Evolutionary conservation across 2,797 vertebrate genomes (phyloP).

Genomic region (Ptychobarbus kaznakovi): DNA sequence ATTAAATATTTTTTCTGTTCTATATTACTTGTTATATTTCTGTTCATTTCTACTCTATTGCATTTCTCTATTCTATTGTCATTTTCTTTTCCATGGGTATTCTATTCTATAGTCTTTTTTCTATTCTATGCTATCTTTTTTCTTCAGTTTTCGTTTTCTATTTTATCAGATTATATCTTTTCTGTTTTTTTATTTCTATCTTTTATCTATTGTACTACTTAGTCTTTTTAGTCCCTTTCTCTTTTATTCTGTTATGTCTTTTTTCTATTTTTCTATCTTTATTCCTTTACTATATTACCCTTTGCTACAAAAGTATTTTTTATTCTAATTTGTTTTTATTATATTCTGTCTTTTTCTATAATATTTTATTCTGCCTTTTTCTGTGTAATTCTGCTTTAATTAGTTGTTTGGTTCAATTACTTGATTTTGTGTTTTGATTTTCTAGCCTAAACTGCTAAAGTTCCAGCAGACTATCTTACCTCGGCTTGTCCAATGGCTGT

Average conservation of each 20-base stretch:
- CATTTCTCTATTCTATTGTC: background rate
- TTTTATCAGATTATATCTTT: background rate
- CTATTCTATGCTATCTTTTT: background rate
- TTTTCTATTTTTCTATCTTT: background rate
- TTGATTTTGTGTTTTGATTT: background rate
- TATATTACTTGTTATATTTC: background rate
- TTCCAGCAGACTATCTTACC: constrained; percentile 73
- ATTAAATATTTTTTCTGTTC: background rate
- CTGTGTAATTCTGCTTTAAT: background rate
- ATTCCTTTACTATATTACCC: background rate
- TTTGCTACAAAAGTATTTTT: background rate
- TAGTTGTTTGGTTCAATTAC: background rate
- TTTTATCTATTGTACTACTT: background rate
- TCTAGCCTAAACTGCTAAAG: background rate
- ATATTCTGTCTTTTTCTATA: background rate
- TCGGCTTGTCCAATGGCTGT: constrained; percentile 92
- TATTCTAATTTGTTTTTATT: background rate
- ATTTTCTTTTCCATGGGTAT: background rate
- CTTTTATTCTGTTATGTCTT: background rate
- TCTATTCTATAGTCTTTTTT: background rate
- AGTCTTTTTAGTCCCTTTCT: background rate
- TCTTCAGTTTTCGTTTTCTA: background rate
- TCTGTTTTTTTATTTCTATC: background rate
- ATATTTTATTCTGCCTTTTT: background rate
- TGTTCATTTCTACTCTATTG: background rate